phyloP scores from a whole-genome alignment of 2,113 vertebrate genomes.

The Psittacula cyanocephala region DNA sequence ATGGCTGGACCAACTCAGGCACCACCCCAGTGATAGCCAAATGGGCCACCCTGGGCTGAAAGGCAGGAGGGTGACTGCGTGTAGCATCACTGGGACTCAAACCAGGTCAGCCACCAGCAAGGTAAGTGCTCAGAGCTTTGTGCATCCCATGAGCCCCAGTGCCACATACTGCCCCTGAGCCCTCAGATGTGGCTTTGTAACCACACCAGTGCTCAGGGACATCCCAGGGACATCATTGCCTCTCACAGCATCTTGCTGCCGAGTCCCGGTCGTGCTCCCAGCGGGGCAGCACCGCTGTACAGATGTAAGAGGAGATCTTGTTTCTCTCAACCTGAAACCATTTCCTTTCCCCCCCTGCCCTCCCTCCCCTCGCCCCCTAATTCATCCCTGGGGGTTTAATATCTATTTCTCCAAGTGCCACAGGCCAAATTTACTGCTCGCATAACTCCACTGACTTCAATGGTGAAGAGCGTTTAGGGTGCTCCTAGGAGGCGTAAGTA shows the following conservation, averaged over 20 bases:
- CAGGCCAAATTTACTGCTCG: conserved; percentile 53
- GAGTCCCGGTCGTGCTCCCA: not conserved
- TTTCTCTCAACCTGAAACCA: conserved; percentile 69
- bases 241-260: not conserved
- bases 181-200: not conserved
- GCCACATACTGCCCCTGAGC: not conserved
- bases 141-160: not conserved
- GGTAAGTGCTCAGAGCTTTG: not conserved
- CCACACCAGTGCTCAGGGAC: not conserved
- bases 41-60: not conserved
- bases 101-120: not conserved
- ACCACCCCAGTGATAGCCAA: not conserved
- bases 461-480: conserved; percentile 43
- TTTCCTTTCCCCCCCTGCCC: conserved; percentile 54
- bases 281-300: not conserved
- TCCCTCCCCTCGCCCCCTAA: conserved; percentile 15
- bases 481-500: conserved; percentile 65
- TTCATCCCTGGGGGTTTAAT: conserved; percentile 32
- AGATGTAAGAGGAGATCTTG: conserved; percentile 61
- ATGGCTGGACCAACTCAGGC: not conserved
- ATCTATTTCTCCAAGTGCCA: conserved; percentile 64
- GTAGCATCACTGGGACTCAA: not conserved
- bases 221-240: not conserved
- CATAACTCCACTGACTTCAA: conserved; percentile 49
- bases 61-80: not conserved